A percentile compares a stretch with the other conserved stretches of the same genome.
These are phyloP conservation scores for Tetragnatha versicolor DNA, from an alignment of 1,140 invertebrate species.

Conservation along the genomic window DNA sequence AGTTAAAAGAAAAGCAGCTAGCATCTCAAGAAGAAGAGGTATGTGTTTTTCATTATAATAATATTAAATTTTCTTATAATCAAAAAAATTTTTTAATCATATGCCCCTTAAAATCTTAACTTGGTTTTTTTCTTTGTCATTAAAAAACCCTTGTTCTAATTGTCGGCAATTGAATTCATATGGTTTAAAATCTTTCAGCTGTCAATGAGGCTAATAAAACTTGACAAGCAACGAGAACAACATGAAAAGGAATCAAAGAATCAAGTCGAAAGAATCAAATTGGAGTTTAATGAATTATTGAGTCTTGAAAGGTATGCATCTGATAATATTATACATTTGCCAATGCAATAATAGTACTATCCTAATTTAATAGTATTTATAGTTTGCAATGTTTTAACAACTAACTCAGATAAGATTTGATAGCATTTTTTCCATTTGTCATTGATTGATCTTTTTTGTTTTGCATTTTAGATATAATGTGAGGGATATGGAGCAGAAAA, in stretches of 20 bases:
- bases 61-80: too few species aligned
- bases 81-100: too few species aligned
- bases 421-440: too few species aligned
- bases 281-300: conserved; percentile 65
- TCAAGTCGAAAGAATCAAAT: conserved; percentile 63
- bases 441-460: too few species aligned
- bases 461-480: conserved; percentile 8
- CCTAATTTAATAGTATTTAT: too few species aligned
- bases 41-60: neutral
- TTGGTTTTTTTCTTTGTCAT: too few species aligned
- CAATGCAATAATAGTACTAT: too few species aligned
- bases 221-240: conserved; percentile 58
- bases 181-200: conserved; percentile 57
- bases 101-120: too few species aligned
- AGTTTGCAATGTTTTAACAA: too few species aligned
- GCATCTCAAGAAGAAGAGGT: conserved; percentile 65
- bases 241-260: conserved; percentile 65
- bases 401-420: too few species aligned
- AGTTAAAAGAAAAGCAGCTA: conserved; percentile 64
- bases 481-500: conserved; percentile 38
- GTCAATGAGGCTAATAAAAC: conserved; percentile 50
- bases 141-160: neutral
- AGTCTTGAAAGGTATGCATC: conserved; percentile 63
- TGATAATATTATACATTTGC: too few species aligned
- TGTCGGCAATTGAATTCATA: neutral